A percentile compares a stretch with the other conserved stretches of the same genome.
phyloP scores from a whole-genome alignment of 2,888 invertebrate species.

The Laspeyria flexula region DNA sequence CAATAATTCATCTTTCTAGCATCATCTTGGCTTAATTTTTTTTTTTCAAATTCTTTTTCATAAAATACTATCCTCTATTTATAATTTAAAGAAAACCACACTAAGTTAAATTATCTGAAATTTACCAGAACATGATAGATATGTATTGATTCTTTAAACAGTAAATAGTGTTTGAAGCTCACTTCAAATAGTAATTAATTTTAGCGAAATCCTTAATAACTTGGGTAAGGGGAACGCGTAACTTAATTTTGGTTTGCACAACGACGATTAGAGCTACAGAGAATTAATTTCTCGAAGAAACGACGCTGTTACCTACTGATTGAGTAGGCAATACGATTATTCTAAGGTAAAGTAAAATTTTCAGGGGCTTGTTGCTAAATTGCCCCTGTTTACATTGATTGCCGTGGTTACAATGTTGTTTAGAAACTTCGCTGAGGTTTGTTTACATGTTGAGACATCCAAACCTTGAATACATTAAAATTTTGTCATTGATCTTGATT shows the following conservation, averaged over 20 bases:
- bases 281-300: constrained; percentile 39
- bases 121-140: background rate
- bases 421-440: background rate
- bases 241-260: constrained; percentile 44
- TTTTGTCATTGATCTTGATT: background rate
- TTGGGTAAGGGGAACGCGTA: constrained; percentile 23
- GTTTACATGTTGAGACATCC: background rate
- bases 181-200: constrained; percentile 23
- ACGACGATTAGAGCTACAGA: constrained; percentile 36
- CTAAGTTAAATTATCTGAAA: background rate
- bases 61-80: no score
- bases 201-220: constrained; percentile 13
- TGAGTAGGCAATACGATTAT: constrained; percentile 35
- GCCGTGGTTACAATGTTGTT: background rate
- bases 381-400: constrained; percentile 5
- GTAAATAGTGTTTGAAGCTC: constrained; percentile 14
- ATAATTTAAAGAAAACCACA: background rate
- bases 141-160: constrained; percentile 10
- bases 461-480: background rate
- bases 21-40: no score
- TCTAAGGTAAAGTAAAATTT: constrained; percentile 29
- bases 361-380: constrained; percentile 5
- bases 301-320: constrained; percentile 37
- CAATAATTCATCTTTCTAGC: no score
- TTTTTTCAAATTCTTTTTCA: no score